These are phyloP conservation scores for Charadrius vociferus DNA, from an alignment of 2,113 vertebrate species.

Conservation along the genomic window DNA sequence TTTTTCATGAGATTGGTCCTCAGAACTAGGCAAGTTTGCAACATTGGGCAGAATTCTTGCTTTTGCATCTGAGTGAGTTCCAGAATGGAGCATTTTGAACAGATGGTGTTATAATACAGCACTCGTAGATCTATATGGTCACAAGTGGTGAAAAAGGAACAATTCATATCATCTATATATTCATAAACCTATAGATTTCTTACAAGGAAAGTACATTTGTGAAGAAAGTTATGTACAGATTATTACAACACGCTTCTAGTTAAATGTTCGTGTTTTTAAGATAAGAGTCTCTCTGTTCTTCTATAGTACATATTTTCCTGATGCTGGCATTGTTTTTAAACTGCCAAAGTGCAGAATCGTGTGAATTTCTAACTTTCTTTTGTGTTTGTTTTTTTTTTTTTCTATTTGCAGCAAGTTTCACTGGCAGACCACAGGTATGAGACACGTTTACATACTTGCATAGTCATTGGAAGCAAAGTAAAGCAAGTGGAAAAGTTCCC, in stretches of 20 bases:
- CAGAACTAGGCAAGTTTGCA: neutral
- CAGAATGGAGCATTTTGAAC: neutral
- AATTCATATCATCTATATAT: neutral
- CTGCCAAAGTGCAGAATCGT: neutral
- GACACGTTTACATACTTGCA: neutral
- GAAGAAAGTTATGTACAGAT: neutral
- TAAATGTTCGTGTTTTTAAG: neutral
- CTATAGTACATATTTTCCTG: neutral
- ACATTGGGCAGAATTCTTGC: neutral
- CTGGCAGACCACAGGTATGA: slow-evolving; percentile 80
- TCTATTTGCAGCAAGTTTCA: slow-evolving; percentile 78
- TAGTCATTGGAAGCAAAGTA: neutral
- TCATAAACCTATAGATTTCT: neutral
- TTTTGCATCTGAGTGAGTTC: neutral
- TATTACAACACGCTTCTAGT: neutral
- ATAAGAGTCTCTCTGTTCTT: neutral
- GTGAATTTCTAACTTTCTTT: neutral
- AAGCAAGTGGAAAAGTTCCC: neutral
- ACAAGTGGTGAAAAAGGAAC: neutral
- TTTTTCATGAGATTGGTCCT: neutral
- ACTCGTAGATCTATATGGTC: neutral
- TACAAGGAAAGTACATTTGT: neutral
- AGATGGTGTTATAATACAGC: neutral
- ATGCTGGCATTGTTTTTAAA: neutral
- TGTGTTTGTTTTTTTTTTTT: slow-evolving; percentile 1